Percentiles rank a stretch among this genome's conserved stretches.
Conservation (phyloP, 2,888 invertebrate genomes). For the Lycia hirtaria region DNA sequence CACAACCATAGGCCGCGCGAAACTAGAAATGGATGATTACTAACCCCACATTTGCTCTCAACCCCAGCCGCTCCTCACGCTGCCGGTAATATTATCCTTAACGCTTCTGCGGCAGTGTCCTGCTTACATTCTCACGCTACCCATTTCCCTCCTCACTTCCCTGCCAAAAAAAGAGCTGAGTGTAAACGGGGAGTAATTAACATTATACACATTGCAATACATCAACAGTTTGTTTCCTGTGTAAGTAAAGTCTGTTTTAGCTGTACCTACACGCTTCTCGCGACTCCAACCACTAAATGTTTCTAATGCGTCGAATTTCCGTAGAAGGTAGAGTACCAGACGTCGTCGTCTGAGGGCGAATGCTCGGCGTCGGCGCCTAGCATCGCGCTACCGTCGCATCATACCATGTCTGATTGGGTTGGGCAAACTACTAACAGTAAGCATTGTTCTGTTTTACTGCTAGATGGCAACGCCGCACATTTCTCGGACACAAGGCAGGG, state of each 20-base stretch:
- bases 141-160: too few relatives aligned
- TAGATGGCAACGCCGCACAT: slow-evolving; percentile 3
- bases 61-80: too few relatives aligned
- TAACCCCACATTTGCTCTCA: too few relatives aligned
- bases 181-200: neutral
- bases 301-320: slow-evolving; percentile 48
- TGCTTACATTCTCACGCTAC: too few relatives aligned
- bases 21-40: too few relatives aligned
- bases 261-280: neutral
- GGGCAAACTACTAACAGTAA: slow-evolving; percentile 95
- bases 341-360: slow-evolving; percentile 87
- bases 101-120: too few relatives aligned
- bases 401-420: slow-evolving; percentile 92
- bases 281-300: slow-evolving; percentile 1
- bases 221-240: neutral
- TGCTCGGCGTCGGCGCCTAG: slow-evolving; percentile 87
- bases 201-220: neutral
- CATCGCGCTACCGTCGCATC: slow-evolving; percentile 82
- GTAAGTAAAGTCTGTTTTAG: neutral
- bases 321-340: slow-evolving; percentile 80
- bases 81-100: too few relatives aligned
- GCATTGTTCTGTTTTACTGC: slow-evolving; percentile 49
- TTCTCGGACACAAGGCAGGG: neutral
- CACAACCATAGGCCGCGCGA: too few relatives aligned
- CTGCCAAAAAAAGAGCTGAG: too few relatives aligned